Evolutionary conservation across 2,113 vertebrate species (phyloP), one percentile per base, ranked within the genome.

Genomic region (Cyanoderma ruficeps): DNA sequence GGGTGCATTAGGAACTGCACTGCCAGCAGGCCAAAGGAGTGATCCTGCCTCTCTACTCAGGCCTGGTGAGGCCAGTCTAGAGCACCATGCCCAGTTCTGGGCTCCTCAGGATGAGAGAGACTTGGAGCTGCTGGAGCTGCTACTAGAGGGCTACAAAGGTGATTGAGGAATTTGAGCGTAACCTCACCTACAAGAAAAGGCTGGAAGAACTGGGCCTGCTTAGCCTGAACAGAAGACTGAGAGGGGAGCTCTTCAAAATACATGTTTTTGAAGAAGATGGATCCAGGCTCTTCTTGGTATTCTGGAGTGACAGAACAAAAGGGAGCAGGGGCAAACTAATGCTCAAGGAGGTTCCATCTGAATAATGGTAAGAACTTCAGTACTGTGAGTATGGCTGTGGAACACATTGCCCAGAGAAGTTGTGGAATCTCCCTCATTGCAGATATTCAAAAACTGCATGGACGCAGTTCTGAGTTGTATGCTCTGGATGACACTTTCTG

Each of bases 111-210:
- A 1, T 2, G 5, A 30, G 49, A 41, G n/a, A 31, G 8, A 49
- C 3, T 1, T 3, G 41, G n/a, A 35, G 13, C 9, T n/a, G 1
- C 56, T 49, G n/a, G 30, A 41, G 4, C 1, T 0, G 39, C 13
- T 23, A 30, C 15, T 5, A 15, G 28, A 63, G 24, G 1, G n/a
- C 3, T 14, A 4, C 1, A 0, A 25, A 49, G 20, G 16, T 21
- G 30, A 31, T 1, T 25, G 25, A 16, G 49, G 13, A 30, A 12
- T 11, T 15, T 14, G 42, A 79, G 30, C 21, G 14, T 49, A 49
- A 22, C 57, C 9, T 56, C 75, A 63, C 19, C 39, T 20, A 11
- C 4, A 23, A 79, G 41, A 41, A 79, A 64, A 71, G 13, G 13
- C n/a, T 79, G 49, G 17, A 25, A 25, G 24, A 87, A 10, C 7